These are phyloP conservation scores for Gallinago nigripennis DNA, from an alignment of 2,797 vertebrate species.

Conservation along the genomic window DNA sequence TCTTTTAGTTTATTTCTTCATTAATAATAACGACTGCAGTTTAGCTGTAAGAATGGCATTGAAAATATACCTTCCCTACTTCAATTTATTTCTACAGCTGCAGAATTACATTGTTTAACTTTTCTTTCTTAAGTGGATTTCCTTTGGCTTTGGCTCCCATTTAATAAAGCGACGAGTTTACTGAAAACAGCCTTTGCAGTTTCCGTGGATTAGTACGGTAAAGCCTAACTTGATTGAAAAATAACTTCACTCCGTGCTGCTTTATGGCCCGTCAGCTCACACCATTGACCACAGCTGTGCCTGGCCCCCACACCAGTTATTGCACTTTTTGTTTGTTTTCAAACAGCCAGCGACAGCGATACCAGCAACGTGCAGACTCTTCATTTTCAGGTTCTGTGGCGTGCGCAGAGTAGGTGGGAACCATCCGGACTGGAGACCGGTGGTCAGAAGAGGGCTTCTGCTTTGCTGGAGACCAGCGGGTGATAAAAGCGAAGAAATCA, in stretches of 20 bases:
- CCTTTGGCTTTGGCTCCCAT: conserved; percentile 10
- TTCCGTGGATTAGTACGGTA: conserved; percentile 71
- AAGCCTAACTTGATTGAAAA: conserved; percentile 80
- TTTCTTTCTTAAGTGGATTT: conserved; percentile 43
- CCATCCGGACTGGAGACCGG: neutral
- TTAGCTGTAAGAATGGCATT: neutral
- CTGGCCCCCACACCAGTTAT: conserved; percentile 3
- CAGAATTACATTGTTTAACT: conserved; percentile 38
- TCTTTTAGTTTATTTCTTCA: conserved; percentile 12
- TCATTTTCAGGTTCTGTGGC: neutral
- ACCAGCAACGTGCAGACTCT: neutral
- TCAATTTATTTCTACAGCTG: conserved; percentile 52
- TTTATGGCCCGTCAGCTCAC: conserved; percentile 53
- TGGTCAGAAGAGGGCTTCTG: neutral
- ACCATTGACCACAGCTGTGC: neutral
- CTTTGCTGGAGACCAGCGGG: neutral
- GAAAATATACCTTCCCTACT: conserved; percentile 15
- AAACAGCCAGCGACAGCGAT: conserved; percentile 27
- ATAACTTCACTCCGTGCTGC: conserved; percentile 60
- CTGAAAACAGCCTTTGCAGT: conserved; percentile 45
- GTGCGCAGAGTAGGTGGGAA: neutral
- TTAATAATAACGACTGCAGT: conserved; percentile 1
- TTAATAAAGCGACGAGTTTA: conserved; percentile 59
- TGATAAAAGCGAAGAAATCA: neutral
- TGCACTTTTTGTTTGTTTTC: conserved; percentile 57